Percentiles rank a stretch among this genome's conserved stretches.
Conservation (phyloP, 2,888 invertebrate genomes). For the Bombylius major region DNA sequence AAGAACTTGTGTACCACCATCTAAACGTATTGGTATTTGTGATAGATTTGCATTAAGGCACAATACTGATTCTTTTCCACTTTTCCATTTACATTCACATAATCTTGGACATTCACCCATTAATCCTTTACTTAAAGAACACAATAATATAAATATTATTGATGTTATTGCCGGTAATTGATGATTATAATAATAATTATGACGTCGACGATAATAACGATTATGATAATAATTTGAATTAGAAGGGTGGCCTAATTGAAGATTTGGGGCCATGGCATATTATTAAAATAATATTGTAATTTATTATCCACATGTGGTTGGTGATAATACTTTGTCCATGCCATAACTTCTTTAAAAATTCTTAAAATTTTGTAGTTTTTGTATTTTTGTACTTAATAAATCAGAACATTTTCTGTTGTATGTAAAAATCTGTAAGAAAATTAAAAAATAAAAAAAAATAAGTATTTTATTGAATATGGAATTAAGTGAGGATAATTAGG, state of each 20-base stretch:
- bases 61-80: constrained; percentile 72
- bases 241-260: constrained; percentile 16
- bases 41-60: constrained; percentile 65
- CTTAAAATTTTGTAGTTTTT: background rate
- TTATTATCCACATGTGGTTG: constrained; percentile 6
- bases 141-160: constrained; percentile 11
- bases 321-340: constrained; percentile 2
- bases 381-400: too few relatives aligned
- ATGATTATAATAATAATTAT: background rate
- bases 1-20: constrained; percentile 65
- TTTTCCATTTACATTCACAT: constrained; percentile 83
- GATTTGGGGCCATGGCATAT: constrained; percentile 26
- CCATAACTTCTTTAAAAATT: constrained; percentile 3
- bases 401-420: too few relatives aligned
- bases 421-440: too few relatives aligned
- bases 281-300: constrained; percentile 3
- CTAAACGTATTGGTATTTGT: constrained; percentile 58
- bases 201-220: background rate
- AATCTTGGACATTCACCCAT: constrained; percentile 56
- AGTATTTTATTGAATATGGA: too few relatives aligned
- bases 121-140: constrained; percentile 32
- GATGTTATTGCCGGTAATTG: constrained; percentile 11
- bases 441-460: too few relatives aligned
- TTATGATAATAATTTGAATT: background rate
- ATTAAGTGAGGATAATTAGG: too few relatives aligned